Conservation (phyloP, 2,797 vertebrate genomes). For the Malurus splendens region DNA sequence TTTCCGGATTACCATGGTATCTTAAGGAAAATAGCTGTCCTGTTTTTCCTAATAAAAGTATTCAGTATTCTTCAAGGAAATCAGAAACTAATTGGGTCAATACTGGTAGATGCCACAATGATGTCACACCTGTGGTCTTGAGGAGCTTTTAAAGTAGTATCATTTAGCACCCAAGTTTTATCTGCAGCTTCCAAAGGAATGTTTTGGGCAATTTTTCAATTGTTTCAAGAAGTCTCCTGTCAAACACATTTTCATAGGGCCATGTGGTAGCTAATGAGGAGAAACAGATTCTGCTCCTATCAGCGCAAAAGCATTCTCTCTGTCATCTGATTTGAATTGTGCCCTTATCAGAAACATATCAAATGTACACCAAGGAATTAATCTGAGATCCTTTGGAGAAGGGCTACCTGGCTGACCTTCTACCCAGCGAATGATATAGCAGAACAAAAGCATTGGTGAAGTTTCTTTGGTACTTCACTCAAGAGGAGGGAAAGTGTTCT, state of each 20-base stretch:
- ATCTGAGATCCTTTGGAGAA: not conserved
- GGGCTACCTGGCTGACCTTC: not conserved
- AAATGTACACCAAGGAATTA: not conserved
- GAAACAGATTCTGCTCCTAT: not conserved
- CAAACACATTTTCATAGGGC: not conserved
- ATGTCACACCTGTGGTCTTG: not conserved
- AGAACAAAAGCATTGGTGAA: not conserved
- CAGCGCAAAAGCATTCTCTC: not conserved
- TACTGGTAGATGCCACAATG: not conserved
- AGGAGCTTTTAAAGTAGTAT: not conserved
- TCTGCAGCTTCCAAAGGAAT: not conserved
- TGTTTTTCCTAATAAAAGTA: not conserved
- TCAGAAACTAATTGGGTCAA: not conserved
- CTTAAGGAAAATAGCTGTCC: not conserved
- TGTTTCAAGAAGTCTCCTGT: conserved; percentile 10
- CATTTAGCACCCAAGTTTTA: not conserved
- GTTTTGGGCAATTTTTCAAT: not conserved
- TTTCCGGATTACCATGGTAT: not conserved
- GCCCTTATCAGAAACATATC: not conserved
- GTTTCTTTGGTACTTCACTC: not conserved
- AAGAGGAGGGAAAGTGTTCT: not conserved
- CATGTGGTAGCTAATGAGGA: conserved; percentile 10
- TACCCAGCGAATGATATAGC: not conserved
- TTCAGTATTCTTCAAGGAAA: not conserved
- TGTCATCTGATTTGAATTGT: not conserved